phyloP scores from a whole-genome alignment of 2,797 vertebrate species.

The Spinibarbus caldwelli region DNA sequence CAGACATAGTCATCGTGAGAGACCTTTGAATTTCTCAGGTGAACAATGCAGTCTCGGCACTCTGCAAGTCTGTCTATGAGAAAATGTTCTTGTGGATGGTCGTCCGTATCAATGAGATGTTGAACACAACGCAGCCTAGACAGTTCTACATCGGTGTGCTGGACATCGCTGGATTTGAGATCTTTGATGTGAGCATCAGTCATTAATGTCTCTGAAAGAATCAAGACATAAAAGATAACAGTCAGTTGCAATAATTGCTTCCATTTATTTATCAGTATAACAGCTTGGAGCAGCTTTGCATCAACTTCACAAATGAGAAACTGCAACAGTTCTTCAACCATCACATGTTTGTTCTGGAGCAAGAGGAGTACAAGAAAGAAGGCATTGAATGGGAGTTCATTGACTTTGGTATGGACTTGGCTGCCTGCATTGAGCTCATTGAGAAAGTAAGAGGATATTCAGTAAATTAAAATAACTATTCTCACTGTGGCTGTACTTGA shows the following conservation, averaged over 20 bases:
- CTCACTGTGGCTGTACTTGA: constrained; percentile 29
- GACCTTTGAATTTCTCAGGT: constrained; percentile 71
- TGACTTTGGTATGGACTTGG: constrained; percentile 68
- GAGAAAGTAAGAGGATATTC: constrained; percentile 62
- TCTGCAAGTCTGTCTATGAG: constrained; percentile 79
- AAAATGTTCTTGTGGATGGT: constrained; percentile 91
- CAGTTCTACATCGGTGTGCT: constrained; percentile 85
- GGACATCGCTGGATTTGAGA: constrained; percentile 88
- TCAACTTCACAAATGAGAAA: constrained; percentile 73
- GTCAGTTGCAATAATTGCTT: neutral
- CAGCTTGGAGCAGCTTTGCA: constrained; percentile 70
- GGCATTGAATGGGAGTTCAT: constrained; percentile 71
- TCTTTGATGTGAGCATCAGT: constrained; percentile 81
- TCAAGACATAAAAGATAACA: no score
- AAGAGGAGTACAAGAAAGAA: constrained; percentile 71
- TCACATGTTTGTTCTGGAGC: constrained; percentile 70
- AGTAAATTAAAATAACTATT: neutral
- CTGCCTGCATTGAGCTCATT: constrained; percentile 68
- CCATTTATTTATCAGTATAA: constrained; percentile 57
- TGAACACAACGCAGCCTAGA: constrained; percentile 84
- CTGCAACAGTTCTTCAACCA: constrained; percentile 65
- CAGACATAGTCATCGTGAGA: no score
- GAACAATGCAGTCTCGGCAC: constrained; percentile 71
- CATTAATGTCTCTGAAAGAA: neutral
- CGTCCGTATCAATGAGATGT: constrained; percentile 83